A percentile compares a stretch with the other conserved stretches of the same genome.
Conservation (phyloP, 2,113 vertebrate genomes). For the Trochalopteron elliotii region DNA sequence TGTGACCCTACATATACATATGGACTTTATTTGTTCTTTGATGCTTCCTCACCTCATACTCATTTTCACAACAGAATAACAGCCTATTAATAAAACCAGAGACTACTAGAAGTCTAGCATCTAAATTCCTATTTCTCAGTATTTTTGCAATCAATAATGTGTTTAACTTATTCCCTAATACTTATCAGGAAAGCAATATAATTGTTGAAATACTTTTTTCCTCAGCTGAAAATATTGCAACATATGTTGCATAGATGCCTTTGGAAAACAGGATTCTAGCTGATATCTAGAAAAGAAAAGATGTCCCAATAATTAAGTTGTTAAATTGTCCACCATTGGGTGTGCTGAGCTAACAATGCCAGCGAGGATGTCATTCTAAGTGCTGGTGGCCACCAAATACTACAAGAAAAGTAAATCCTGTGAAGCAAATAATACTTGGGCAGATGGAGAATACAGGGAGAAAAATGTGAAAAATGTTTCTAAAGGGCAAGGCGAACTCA, state of each 20-base stretch:
- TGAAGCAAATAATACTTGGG: not conserved
- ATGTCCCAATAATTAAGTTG: not conserved
- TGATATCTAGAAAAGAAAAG: not conserved
- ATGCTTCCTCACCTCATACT: not conserved
- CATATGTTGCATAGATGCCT: not conserved
- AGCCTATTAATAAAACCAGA: not conserved
- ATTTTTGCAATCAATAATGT: not conserved
- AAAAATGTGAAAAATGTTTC: not conserved
- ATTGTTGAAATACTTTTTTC: not conserved
- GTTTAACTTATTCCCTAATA: not conserved
- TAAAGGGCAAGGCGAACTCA: not conserved
- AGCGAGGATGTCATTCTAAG: not conserved
- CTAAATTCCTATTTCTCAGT: not conserved
- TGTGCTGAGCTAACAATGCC: not conserved
- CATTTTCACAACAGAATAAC: not conserved
- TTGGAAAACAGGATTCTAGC: no score
- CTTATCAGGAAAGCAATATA: not conserved
- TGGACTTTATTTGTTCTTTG: not conserved
- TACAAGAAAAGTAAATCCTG: not conserved
- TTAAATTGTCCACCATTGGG: not conserved
- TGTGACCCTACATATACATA: not conserved
- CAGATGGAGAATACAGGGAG: not conserved
- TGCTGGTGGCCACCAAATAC: not conserved
- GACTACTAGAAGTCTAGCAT: not conserved
- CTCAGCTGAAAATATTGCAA: not conserved